Evolutionary conservation across 2,888 invertebrate genomes (phyloP), one percentile per base, ranked within the genome.

Genomic region (Parnassius orleans): DNA sequence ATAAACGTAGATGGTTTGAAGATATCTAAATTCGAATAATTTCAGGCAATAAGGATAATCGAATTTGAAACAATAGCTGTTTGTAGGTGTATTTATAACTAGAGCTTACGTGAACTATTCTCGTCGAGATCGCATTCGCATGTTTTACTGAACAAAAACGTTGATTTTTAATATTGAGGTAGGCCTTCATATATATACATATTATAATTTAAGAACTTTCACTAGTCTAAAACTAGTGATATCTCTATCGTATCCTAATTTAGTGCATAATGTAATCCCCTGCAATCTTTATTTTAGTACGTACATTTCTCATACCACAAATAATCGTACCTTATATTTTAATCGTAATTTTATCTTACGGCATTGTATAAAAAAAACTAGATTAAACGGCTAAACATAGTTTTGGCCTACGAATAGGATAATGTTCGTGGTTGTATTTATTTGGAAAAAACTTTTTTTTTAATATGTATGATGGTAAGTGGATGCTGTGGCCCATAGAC

Each of bases 11-110:
- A 50, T 47, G 57, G 54, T 63, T 43, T 15, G 60, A 51, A 59
- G 51, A 64, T 65, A 33, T 65, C 60, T 62, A 66, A 61, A 63
- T 65, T 61, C 57, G 48, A 48, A 47, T 53, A 50, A 60, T 57
- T 63, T 60, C 57, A 42, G 48, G 47, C 56, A 54, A 62, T 62
- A 61, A 64, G 7, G 33, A 33, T 24, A 46, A 48, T 53, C 53
- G 58, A 53, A 63, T 59, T 57, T 57, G 52, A 57, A 14, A 53
- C 14, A 56, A 10, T 59, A 60, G 60, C 14, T 53, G 12, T 46
- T 52, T 3, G 19, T 47, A 44, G 47, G 19, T 50, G 50, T 44
- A 10, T 42, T 43, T 9, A 41, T 19, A 19, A 15, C 11, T 15
- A 43, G 14, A 51, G 33, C 15, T 50, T 9, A 24, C 51, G 11